Conservation (phyloP, 1,140 invertebrate species). For the Caenorhabditis inopinata region DNA sequence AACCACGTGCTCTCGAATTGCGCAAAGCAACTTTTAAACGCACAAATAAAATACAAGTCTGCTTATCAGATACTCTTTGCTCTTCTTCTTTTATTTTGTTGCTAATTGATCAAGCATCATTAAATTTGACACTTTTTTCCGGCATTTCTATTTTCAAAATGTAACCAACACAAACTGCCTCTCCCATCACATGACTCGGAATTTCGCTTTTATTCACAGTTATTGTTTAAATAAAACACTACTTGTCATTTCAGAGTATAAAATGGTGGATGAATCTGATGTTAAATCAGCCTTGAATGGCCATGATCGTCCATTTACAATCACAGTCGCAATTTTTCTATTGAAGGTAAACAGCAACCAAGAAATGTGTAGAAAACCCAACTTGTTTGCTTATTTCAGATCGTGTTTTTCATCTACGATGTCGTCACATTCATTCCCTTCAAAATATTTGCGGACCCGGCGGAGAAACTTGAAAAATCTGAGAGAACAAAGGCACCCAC, state of each 20-base stretch:
- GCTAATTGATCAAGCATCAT: background rate
- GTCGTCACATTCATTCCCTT: slow-evolving; percentile 85
- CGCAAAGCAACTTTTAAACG: background rate
- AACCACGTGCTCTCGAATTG: slow-evolving; percentile 16
- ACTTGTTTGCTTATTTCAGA: slow-evolving; percentile 55
- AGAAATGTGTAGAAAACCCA: background rate
- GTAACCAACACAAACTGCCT: background rate
- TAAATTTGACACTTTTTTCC: no score
- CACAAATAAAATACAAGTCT: slow-evolving; percentile 20
- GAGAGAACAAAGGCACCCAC: slow-evolving; percentile 48
- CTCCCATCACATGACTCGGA: background rate
- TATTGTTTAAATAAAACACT: background rate
- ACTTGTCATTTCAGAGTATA: background rate
- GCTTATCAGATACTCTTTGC: slow-evolving; percentile 12
- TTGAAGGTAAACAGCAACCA: background rate
- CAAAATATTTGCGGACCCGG: slow-evolving; percentile 81
- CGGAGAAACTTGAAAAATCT: slow-evolving; percentile 70
- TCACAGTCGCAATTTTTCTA: slow-evolving; percentile 5
- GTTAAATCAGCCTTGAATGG: slow-evolving; percentile 15
- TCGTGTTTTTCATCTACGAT: slow-evolving; percentile 75
- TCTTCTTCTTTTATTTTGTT: background rate
- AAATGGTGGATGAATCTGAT: slow-evolving; percentile 27
- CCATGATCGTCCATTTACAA: slow-evolving; percentile 20
- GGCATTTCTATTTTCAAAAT: background rate
- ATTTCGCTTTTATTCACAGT: background rate